Base-by-base conservation (phyloP, 2,888 invertebrate species). In the Bombylius discolor region DNA sequence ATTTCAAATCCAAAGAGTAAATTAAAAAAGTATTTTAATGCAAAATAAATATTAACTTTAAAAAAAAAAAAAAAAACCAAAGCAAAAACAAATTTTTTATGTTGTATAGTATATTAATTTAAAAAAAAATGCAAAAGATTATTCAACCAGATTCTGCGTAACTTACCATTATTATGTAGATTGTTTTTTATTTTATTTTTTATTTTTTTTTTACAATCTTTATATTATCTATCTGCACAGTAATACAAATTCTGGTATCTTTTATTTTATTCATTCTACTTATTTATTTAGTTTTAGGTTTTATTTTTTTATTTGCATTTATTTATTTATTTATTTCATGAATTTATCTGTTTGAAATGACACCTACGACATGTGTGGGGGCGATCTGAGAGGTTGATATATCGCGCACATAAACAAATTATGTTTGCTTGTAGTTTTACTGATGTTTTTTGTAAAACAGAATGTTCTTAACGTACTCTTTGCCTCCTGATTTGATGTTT, bases 361-460 rank as follows among this genome's bases (percentile, higher is more conserved):
- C 58, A 56, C 58, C 58, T 58, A 58, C 53, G 52, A 53, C 54
- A 49, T 45, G n/a, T 51, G 52, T 53, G 58, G 53, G 51, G 56
- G 56, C 57, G 53, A 56, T 49, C 34, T 48, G 45, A 46, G 53
- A 45, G 23, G 23, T 32, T 56, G 53, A 56, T 52, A 58, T 53
- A 51, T 55, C 47, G 55, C 55, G 50, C 42, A 52, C 52, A 58
- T 58, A 58, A 58, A 56, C 56, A 56, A 58, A 56, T 58, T 58
- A 56, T 55, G 55, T 55, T 58, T 56, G 53, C 48, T 51, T 51
- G 53, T 14, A 45, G 14, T 45, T 14, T 45, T 45, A 45, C 39
- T 11, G 39, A 42, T 42, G 5, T 42, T 42, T 42, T 42, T 42
- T 42, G 39, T 42, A 42, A 42, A 42, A 42, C 39, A 42, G 8